Evolutionary conservation across 2,888 invertebrate genomes (phyloP).

Genomic region (Hirtodrosophila histrioides): DNA sequence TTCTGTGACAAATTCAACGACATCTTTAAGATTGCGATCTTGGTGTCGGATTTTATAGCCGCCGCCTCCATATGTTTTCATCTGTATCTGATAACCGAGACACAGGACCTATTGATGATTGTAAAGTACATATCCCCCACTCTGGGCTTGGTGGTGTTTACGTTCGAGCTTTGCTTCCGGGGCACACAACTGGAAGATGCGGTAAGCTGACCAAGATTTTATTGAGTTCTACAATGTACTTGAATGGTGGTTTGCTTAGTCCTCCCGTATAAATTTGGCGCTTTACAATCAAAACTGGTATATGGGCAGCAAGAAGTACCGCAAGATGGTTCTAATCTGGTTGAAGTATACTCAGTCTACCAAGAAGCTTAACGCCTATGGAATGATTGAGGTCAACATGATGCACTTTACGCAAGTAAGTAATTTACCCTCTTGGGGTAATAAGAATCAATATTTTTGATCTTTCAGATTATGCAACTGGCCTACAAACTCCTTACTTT

Average conservation of each 20-base stretch:
- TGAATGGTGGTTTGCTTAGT: slow-evolving; percentile 25
- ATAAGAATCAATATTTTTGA: background rate
- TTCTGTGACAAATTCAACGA: slow-evolving; percentile 52
- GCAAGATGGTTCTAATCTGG: slow-evolving; percentile 59
- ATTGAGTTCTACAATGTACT: too few relatives aligned
- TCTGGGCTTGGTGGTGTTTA: slow-evolving; percentile 29
- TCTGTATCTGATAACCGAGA: slow-evolving; percentile 57
- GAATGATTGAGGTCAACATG: slow-evolving; percentile 60
- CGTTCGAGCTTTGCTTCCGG: slow-evolving; percentile 57
- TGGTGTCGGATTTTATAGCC: slow-evolving; percentile 44
- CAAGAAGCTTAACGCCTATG: slow-evolving; percentile 43
- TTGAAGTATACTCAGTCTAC: slow-evolving; percentile 42
- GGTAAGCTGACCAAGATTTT: slow-evolving; percentile 35
- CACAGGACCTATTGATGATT: slow-evolving; percentile 23
- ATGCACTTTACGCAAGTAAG: slow-evolving; percentile 60
- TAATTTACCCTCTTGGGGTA: rapidly evolving
- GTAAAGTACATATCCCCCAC: slow-evolving; percentile 22
- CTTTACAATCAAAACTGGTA: slow-evolving; percentile 59
- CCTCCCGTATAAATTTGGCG: slow-evolving; percentile 21
- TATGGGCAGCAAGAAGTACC: slow-evolving; percentile 39
- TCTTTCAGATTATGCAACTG: slow-evolving; percentile 58
- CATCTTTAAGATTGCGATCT: slow-evolving; percentile 46
- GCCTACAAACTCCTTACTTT: slow-evolving; percentile 64
- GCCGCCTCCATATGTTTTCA: slow-evolving; percentile 54
- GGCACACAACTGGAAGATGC: slow-evolving; percentile 58